Conservation (phyloP, 2,113 vertebrate genomes). For the Sylvietta virens region DNA sequence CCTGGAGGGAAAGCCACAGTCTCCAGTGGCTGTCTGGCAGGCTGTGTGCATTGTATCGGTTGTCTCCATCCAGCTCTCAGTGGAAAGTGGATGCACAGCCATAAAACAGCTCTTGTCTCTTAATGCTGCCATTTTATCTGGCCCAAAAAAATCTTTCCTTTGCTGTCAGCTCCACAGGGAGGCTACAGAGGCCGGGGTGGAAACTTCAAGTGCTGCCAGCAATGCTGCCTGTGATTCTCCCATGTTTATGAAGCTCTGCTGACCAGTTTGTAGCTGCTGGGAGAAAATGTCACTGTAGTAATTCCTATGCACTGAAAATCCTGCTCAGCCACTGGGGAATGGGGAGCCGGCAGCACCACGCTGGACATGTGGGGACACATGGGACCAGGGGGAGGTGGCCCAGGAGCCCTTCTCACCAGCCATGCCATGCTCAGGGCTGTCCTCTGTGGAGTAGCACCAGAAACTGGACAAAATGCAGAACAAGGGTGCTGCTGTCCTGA, state of each 20-base stretch:
- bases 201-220: slow-evolving; percentile 28
- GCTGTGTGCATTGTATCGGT: background rate
- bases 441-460: background rate
- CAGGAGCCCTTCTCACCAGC: background rate
- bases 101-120: slow-evolving; percentile 32
- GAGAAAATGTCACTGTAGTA: background rate
- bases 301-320: background rate
- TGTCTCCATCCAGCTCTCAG: background rate
- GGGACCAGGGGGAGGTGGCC: background rate
- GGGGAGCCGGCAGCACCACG: fast-evolving
- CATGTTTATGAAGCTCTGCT: background rate
- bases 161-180: slow-evolving; percentile 27
- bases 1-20: background rate
- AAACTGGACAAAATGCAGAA: background rate
- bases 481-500: background rate
- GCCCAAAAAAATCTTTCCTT: slow-evolving; percentile 27
- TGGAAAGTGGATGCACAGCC: slow-evolving; percentile 28
- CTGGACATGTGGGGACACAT: fast-evolving
- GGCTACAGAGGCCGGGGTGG: background rate
- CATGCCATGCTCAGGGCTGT: fast-evolving
- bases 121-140: slow-evolving; percentile 26
- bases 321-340: fast-evolving
- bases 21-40: slow-evolving; percentile 27
- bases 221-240: background rate
- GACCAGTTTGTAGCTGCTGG: background rate